Evolutionary conservation across 1,140 invertebrate genomes (phyloP).

Genomic region (Drosophila tani): DNA sequence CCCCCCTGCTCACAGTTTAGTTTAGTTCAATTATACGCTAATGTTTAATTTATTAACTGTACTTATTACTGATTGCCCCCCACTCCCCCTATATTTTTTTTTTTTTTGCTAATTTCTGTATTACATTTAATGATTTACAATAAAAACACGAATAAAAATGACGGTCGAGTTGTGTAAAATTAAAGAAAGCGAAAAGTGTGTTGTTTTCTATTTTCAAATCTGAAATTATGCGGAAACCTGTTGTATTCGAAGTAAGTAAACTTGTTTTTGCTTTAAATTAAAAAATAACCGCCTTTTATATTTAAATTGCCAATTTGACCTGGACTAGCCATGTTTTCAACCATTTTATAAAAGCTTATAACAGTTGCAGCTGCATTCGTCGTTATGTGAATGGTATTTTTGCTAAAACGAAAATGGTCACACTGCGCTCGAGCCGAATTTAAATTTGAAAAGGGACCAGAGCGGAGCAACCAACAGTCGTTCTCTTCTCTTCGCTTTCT

Average conservation of each 20-base stretch:
- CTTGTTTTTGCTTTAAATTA: background rate
- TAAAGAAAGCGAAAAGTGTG: background rate
- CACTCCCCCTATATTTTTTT: conserved; percentile 28
- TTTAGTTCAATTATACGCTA: conserved; percentile 67
- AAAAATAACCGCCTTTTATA: background rate
- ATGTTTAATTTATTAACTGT: conserved; percentile 82
- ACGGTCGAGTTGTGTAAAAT: conserved; percentile 64
- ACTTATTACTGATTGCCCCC: conserved; percentile 62
- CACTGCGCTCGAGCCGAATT: background rate
- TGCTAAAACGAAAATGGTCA: background rate
- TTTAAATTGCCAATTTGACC: background rate
- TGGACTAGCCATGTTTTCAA: background rate
- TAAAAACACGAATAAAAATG: conserved; percentile 66
- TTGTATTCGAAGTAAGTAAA: background rate
- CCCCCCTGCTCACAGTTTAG: conserved; percentile 42
- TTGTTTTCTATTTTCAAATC: background rate
- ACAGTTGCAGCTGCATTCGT: background rate
- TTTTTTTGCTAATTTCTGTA: conserved; percentile 62
- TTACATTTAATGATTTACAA: conserved; percentile 72
- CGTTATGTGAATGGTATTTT: background rate
- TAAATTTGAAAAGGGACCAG: conserved; percentile 2
- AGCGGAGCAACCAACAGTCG: background rate
- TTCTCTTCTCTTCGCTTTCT: conserved; percentile 4
- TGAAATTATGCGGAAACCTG: too few relatives aligned
- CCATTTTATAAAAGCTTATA: background rate